Base-by-base conservation (phyloP, 1,140 invertebrate species). In the Drosophila truncata region DNA sequence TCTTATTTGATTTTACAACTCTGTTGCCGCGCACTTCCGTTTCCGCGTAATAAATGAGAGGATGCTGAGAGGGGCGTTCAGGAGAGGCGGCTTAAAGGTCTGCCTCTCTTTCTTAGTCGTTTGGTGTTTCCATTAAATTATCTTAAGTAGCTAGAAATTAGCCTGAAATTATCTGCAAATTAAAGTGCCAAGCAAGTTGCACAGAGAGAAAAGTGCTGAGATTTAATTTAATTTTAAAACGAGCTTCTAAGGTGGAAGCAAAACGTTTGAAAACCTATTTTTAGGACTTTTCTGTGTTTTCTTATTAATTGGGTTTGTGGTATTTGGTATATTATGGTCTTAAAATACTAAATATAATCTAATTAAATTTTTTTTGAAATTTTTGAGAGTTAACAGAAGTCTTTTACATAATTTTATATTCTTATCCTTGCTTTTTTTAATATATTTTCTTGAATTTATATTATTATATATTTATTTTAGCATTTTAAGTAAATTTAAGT, bases 41-140 rank as follows among this genome's bases (percentile, higher is more conserved):
- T 77, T 77, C 74, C 74, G 73, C 47, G 20, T 76, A 37, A 76
- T 66, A 57, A 73, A 73, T 23, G 72, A 50, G 72, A 50, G 72
- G 72, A 60, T 59, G 63, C 47, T 23, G 47, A 18, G 47, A 18
- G 25, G 47, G 25, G 47, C 25, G 11, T 31, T 20, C n/a, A 31
- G n/a, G n/a, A 27, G 46, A 31, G 31, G 27, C 4, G 50, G n/a
- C 16, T 10, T 18, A 20, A 25, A 25, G 54, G 52, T 60, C 16
- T 29, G 7, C 27, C 18, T 18, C 25, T 47, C 14, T 46, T 14
- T 47, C 9, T 27, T 9, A 16, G 0, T 11, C 3, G 25, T 11
- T 31, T 37, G 66, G 13, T 46, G 27, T 20, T 49, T n/a, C 54
- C 47, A 35, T 50, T 58, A 25, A 77, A 77, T 76, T 77, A 55